Conservation (phyloP, 1,140 invertebrate species). For the Drosophila ambigua region DNA sequence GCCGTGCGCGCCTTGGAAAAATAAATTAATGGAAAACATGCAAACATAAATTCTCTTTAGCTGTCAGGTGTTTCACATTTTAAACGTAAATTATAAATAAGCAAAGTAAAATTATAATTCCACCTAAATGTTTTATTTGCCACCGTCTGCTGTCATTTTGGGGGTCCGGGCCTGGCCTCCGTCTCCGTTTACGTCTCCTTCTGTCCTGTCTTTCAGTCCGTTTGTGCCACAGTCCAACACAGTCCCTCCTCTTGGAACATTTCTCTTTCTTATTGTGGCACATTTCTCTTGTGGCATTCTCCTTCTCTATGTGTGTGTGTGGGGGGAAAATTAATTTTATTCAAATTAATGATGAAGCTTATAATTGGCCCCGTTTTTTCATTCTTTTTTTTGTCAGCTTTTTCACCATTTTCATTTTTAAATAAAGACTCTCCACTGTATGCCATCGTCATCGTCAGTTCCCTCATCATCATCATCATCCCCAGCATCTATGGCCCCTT, state of each 20-base stretch:
- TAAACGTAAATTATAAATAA: constrained; percentile 82
- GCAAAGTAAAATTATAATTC: constrained; percentile 81
- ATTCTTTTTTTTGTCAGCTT: constrained; percentile 27
- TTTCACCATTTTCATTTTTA: constrained; percentile 45
- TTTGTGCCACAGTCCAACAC: constrained; percentile 19
- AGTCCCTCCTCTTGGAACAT: constrained; percentile 21
- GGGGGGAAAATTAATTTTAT: constrained; percentile 74
- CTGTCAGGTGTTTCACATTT: constrained; percentile 82
- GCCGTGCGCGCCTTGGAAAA: constrained; percentile 57
- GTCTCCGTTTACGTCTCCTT: background rate
- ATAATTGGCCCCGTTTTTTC: constrained; percentile 76
- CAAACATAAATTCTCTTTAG: constrained; percentile 81
- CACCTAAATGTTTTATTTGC: constrained; percentile 80
- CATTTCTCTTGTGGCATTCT: constrained; percentile 52
- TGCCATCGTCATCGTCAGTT: constrained; percentile 32
- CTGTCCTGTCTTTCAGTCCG: constrained; percentile 17
- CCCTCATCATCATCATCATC: constrained; percentile 25
- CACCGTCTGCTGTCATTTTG: constrained; percentile 56
- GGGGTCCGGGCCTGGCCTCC: background rate
- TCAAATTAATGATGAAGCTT: constrained; percentile 81
- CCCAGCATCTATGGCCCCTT: constrained; percentile 17
- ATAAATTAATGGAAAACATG: constrained; percentile 82
- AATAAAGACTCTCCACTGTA: constrained; percentile 59
- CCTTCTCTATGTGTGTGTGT: constrained; percentile 13
- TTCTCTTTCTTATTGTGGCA: constrained; percentile 37